These are phyloP conservation scores for Chrysodeixis includens DNA, from an alignment of 2,888 invertebrate species.

Conservation along the genomic window DNA sequence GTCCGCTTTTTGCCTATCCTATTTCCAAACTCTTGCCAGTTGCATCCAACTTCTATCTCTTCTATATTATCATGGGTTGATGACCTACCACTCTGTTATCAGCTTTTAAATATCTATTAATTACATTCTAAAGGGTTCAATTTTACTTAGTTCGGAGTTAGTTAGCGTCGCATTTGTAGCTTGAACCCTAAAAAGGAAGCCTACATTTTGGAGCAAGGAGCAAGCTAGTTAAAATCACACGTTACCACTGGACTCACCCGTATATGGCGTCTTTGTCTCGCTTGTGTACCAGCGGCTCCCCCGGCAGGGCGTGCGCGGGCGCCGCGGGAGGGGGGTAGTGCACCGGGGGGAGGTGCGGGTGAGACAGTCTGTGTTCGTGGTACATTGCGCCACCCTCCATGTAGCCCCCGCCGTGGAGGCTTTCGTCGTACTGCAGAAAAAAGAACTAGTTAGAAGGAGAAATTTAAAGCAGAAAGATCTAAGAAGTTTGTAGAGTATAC, in stretches of 20 bases:
- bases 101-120: no score
- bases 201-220: background rate
- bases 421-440: conserved; percentile 96
- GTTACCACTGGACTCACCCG: conserved; percentile 93
- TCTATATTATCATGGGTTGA: no score
- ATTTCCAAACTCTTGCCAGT: no score
- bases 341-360: conserved; percentile 92
- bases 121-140: no score
- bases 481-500: no score
- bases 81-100: no score
- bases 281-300: conserved; percentile 97
- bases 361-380: conserved; percentile 95
- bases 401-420: conserved; percentile 95
- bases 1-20: no score
- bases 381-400: conserved; percentile 94
- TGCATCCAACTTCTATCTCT: no score
- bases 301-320: conserved; percentile 96
- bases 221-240: conserved; percentile 56
- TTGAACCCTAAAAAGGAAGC: background rate
- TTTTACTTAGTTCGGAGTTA: no score
- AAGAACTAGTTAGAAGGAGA: conserved; percentile 14
- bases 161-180: no score
- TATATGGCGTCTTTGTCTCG: conserved; percentile 99
- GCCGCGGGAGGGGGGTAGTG: conserved; percentile 96
- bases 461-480: no score